These are phyloP conservation scores for Sebastes umbrosus DNA, from an alignment of 2,797 vertebrate genomes.

Conservation along the genomic window DNA sequence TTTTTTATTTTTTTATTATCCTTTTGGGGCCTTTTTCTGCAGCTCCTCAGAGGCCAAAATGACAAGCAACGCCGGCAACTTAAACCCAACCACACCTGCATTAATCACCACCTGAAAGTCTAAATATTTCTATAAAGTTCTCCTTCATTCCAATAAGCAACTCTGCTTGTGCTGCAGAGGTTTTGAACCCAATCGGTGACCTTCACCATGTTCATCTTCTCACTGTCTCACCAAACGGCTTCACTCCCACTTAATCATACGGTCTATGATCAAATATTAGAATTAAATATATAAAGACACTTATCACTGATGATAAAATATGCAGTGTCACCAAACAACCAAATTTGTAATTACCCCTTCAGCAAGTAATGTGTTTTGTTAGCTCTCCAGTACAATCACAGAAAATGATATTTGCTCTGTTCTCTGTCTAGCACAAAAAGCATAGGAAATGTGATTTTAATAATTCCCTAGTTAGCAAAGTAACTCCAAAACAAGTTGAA, in stretches of 20 bases:
- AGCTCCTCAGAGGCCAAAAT: slow-evolving; percentile 5
- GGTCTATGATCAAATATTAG: background rate
- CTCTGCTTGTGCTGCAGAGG: background rate
- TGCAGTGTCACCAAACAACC: background rate
- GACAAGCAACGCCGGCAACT: background rate
- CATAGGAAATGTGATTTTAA: background rate
- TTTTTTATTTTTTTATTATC: too few relatives aligned
- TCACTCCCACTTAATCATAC: background rate
- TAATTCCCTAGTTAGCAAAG: slow-evolving; percentile 9
- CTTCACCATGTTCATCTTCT: background rate
- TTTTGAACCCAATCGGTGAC: background rate
- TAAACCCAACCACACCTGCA: background rate
- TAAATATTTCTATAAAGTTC: background rate
- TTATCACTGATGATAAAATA: background rate
- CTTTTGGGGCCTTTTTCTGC: too few relatives aligned
- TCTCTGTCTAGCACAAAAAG: background rate
- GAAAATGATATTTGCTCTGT: background rate
- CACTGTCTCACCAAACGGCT: background rate
- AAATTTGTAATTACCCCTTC: slow-evolving; percentile 1
- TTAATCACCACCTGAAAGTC: background rate
- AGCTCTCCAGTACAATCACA: background rate
- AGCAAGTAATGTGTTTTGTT: slow-evolving; percentile 6
- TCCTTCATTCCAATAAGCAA: background rate
- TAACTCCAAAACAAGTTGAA: background rate
- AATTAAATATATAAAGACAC: background rate